phyloP scores from a whole-genome alignment of 2,113 vertebrate species.

The Salminus brasiliensis region DNA sequence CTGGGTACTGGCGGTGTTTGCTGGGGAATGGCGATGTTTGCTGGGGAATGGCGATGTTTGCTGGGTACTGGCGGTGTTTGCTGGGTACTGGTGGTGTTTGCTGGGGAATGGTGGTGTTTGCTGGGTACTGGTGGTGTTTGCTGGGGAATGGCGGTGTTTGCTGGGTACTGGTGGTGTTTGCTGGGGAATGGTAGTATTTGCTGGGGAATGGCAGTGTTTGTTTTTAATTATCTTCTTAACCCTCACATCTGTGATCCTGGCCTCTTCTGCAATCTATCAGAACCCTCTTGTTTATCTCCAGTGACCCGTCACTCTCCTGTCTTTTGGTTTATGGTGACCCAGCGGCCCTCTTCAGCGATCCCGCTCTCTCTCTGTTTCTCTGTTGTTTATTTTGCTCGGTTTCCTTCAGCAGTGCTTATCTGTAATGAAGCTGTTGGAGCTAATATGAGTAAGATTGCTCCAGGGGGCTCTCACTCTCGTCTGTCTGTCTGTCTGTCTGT shows the following conservation, averaged over 20 bases:
- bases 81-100: neutral
- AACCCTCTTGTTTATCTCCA: neutral
- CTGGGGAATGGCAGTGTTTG: neutral
- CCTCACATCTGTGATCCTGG: neutral
- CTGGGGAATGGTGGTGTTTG: neutral
- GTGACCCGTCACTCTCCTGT: neutral
- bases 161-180: too few species aligned
- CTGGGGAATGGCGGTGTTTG: too few species aligned
- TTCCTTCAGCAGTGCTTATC: slow-evolving; percentile 76
- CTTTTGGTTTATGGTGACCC: neutral
- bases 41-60: neutral
- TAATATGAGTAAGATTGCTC: slow-evolving; percentile 77
- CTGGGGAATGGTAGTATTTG: neutral
- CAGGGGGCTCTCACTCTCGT: slow-evolving; percentile 43
- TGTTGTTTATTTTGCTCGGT: slow-evolving; percentile 2
- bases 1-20: too few species aligned
- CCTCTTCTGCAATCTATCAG: neutral
- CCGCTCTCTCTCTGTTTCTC: neutral
- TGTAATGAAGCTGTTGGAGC: slow-evolving; percentile 84
- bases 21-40: neutral
- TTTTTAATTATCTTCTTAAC: neutral
- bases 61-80: neutral
- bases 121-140: too few species aligned
- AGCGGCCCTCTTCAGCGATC: neutral
- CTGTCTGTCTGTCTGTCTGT: slow-evolving; percentile 7